Conservation (phyloP, 2,888 invertebrate genomes). For the Phalangium opilio region DNA sequence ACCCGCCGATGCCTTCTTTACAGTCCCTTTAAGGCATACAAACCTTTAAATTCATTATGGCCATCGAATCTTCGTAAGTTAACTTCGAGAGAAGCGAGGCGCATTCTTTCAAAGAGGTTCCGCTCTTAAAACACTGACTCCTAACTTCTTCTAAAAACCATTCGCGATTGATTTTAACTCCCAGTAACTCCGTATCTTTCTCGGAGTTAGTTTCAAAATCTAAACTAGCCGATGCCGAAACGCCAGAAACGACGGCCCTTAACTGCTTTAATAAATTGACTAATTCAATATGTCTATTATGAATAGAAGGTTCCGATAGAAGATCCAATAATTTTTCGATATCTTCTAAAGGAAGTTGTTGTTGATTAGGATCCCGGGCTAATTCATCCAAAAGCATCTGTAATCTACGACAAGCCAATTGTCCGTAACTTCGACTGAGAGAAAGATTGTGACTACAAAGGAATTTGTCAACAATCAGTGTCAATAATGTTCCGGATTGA, state of each 20-base stretch:
- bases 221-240: too few relatives aligned
- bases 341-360: conserved; percentile 52
- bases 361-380: conserved; percentile 33
- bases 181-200: too few relatives aligned
- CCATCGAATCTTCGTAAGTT: conserved; percentile 41
- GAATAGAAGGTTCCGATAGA: conserved; percentile 24
- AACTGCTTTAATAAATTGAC: too few relatives aligned
- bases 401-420: conserved; percentile 50
- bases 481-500: conserved; percentile 57
- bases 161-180: conserved; percentile 20
- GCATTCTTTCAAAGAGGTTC: conserved; percentile 36
- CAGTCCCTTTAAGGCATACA: too few relatives aligned
- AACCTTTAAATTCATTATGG: conserved; percentile 35
- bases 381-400: conserved; percentile 42
- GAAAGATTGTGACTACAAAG: conserved; percentile 51
- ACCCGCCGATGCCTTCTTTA: too few relatives aligned
- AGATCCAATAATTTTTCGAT: conserved; percentile 47
- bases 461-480: conserved; percentile 45
- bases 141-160: conserved; percentile 28
- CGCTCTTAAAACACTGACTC: conserved; percentile 33
- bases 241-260: too few relatives aligned
- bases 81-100: conserved; percentile 43
- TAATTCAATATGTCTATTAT: conserved; percentile 29
- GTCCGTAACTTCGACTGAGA: conserved; percentile 49
- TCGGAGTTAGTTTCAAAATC: too few relatives aligned